Base-by-base conservation (phyloP, 2,888 invertebrate species). In the Subacronicta megacephala region DNA sequence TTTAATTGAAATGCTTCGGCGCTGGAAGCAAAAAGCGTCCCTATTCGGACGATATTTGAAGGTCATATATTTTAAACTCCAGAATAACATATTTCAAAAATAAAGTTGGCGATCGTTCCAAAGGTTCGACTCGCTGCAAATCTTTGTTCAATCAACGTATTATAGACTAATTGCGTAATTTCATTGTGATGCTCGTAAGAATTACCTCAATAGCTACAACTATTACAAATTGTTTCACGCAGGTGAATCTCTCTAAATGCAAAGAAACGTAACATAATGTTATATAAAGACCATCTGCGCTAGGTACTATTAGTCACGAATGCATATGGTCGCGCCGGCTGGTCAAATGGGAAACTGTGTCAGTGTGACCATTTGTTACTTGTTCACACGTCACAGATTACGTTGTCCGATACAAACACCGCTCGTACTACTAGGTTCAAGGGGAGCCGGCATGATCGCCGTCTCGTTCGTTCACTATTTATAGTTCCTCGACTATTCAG, bases 311-410 rank as follows among this genome's bases (percentile, higher is more conserved):
- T 85, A 84, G 83, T 87, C 87, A 85, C 82, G 80, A 82, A 83
- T 85, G 84, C 89, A 89, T 84, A 90, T 89, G 90, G 89, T 86
- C 83, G 84, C 87, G 86, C 83, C 82, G 85, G 84, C 87, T 90
- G 90, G 86, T 90, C 91, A 90, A 89, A 88, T 85, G 85, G 88
- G 90, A 91, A 93, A 90, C 90, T 92, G 84, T 93, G 93, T 93
- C 93, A 93, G 90, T 87, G 82, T 78, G 87, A 89, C 82, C 89
- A 91, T 90, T 92, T 90, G 90, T 84, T 87, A 84, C 73, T 74
- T 68, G 78, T 83, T 84, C 82, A 78, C 84, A 87, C 92, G 90
- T 89, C 89, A 90, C 86, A 78, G 81, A 85, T 91, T 90, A 91
- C 89, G 90, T 84, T 82, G 84, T 84, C 75, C 75, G 75, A 71